phyloP scores from a whole-genome alignment of 1,140 invertebrate genomes.

The Hesperophylax magnus region DNA sequence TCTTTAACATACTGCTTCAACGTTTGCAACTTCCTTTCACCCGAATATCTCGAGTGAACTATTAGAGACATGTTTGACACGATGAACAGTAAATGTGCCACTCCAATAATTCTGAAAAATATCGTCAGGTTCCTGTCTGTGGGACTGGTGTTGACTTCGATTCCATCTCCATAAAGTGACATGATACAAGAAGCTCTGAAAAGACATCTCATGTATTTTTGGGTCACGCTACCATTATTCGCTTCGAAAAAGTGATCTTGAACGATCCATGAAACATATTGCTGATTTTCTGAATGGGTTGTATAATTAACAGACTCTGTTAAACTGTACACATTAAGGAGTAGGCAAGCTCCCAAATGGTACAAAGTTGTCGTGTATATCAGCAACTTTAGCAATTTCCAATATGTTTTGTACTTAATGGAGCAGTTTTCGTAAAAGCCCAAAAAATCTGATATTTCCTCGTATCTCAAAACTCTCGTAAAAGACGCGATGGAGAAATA shows the following conservation, averaged over 20 bases:
- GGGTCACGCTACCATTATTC: not conserved
- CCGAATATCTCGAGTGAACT: not conserved
- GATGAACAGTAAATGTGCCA: not conserved
- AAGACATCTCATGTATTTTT: slow-evolving; percentile 11
- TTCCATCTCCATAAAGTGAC: slow-evolving; percentile 1
- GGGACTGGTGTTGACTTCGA: not conserved
- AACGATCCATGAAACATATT: slow-evolving; percentile 2
- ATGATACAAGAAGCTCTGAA: not conserved
- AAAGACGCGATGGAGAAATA: slow-evolving; percentile 5
- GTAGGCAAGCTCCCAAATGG: not conserved
- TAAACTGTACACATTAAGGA: slow-evolving; percentile 8
- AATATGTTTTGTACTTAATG: not conserved
- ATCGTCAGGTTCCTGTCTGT: not conserved
- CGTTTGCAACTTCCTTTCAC: not conserved
- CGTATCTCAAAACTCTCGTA: not conserved
- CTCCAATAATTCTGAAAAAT: slow-evolving; percentile 6
- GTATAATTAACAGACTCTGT: not conserved
- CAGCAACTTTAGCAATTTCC: not conserved
- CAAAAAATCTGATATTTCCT: not conserved
- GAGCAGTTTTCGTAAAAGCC: not conserved
- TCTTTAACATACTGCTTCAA: not conserved
- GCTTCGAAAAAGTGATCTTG: not conserved
- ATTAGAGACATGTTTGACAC: slow-evolving; percentile 4
- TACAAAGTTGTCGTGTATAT: not conserved
- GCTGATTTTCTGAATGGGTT: too few relatives aligned